phyloP scores from a whole-genome alignment of 2,888 invertebrate genomes.

The Polydrusus cervinus region DNA sequence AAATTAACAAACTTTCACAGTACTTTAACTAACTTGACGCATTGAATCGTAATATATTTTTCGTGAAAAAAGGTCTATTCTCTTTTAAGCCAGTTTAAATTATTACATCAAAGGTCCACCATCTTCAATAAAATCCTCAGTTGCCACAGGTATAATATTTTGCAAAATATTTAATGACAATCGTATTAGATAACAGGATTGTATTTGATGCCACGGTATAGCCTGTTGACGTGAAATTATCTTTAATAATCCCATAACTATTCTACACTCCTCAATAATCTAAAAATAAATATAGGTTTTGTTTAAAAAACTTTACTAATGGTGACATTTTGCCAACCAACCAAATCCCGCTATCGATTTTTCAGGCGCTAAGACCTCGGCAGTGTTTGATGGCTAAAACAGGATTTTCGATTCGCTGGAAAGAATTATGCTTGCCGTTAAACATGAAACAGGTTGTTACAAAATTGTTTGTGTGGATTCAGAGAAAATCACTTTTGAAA shows the following conservation, averaged over 20 bases:
- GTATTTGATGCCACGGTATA: slow-evolving; percentile 53
- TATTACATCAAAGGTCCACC: slow-evolving; percentile 59
- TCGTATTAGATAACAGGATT: slow-evolving; percentile 54
- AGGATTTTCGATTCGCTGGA: too few relatives aligned
- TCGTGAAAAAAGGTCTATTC: too few relatives aligned
- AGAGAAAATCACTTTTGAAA: too few relatives aligned
- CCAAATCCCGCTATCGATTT: too few relatives aligned
- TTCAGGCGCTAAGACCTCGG: too few relatives aligned
- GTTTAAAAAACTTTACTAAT: too few relatives aligned
- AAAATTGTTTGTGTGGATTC: too few relatives aligned
- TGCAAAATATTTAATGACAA: slow-evolving; percentile 57
- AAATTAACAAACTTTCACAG: background rate
- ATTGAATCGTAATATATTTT: too few relatives aligned
- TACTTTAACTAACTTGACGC: background rate
- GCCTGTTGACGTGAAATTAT: slow-evolving; percentile 53
- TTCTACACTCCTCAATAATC: slow-evolving; percentile 56
- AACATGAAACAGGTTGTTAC: too few relatives aligned
- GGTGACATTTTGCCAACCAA: too few relatives aligned
- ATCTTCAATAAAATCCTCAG: slow-evolving; percentile 60
- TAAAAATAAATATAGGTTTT: slow-evolving; percentile 43
- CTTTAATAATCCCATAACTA: slow-evolving; percentile 56
- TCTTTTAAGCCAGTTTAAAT: background rate
- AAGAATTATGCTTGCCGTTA: too few relatives aligned
- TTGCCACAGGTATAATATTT: slow-evolving; percentile 56
- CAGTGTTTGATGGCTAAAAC: too few relatives aligned